phyloP scores from a whole-genome alignment of 1,140 invertebrate genomes.

The Maniola jurtina region DNA sequence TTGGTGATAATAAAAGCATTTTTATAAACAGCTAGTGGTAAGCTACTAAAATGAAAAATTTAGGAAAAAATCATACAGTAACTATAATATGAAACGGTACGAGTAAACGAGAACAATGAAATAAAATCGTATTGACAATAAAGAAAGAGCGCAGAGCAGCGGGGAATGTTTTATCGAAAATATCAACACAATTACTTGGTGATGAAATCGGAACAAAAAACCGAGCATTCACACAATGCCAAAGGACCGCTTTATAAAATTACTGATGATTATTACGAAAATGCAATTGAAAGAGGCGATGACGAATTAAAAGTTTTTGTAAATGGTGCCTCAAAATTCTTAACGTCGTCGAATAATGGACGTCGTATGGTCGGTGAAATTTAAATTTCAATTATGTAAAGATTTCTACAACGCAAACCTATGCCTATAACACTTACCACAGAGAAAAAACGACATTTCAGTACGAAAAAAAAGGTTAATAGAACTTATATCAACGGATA shows the following conservation, averaged over 20 bases:
- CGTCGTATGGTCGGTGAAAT: neutral
- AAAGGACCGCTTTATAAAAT: slow-evolving; percentile 2
- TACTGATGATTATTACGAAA: slow-evolving; percentile 18
- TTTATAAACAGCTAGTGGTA: neutral
- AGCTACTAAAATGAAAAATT: neutral
- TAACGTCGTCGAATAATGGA: slow-evolving; percentile 3
- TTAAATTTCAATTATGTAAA: neutral
- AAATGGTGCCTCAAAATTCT: slow-evolving; percentile 5
- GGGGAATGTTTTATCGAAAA: neutral
- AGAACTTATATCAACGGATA: no score
- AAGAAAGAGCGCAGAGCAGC: slow-evolving; percentile 3
- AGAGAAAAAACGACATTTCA: no score
- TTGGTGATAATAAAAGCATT: no score
- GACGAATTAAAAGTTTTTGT: slow-evolving; percentile 16
- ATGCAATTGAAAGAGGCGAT: slow-evolving; percentile 15
- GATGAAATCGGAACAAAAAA: slow-evolving; percentile 11
- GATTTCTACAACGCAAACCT: no score
- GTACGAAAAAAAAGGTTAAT: no score
- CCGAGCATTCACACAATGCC: slow-evolving; percentile 3
- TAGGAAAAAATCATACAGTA: neutral
- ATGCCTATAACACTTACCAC: no score
- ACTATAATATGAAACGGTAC: neutral
- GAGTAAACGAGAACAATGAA: neutral
- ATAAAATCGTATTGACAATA: neutral
- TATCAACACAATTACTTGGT: slow-evolving; percentile 15